Conservation (phyloP, 2,797 vertebrate species). For the Champsocephalus esox region DNA sequence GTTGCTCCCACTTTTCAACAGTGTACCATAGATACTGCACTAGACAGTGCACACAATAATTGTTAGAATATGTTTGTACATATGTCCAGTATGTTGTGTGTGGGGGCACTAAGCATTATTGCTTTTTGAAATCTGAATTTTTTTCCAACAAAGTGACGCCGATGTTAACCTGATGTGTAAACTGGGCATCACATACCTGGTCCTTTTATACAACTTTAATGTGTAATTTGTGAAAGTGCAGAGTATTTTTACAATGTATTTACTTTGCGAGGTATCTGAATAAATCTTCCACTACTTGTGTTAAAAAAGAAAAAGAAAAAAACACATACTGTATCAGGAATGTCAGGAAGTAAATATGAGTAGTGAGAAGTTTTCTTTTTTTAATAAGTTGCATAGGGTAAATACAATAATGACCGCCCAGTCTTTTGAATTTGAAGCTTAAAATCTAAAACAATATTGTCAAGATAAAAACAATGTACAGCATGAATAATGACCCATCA, state of each 20-base stretch:
- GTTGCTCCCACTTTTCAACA: too few species aligned
- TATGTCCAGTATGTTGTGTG: too few species aligned
- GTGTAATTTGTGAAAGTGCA: neutral
- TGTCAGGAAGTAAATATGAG: neutral
- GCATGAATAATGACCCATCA: conserved; percentile 25
- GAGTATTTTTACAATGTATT: neutral
- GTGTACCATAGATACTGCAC: too few species aligned
- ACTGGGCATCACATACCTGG: neutral
- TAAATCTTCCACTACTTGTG: neutral
- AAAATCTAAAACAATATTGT: neutral
- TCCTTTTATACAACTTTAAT: neutral
- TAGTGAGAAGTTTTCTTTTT: neutral
- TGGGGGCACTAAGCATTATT: too few species aligned
- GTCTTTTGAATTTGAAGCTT: neutral
- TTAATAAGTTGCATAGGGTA: neutral
- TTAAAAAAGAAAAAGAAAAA: neutral
- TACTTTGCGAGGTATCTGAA: neutral
- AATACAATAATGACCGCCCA: neutral
- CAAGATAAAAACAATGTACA: neutral
- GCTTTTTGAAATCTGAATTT: too few species aligned
- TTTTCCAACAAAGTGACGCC: too few species aligned
- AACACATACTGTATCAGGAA: neutral
- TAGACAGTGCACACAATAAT: too few species aligned
- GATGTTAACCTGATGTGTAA: neutral
- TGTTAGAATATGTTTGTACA: too few species aligned